Conservation (phyloP, 2,797 vertebrate genomes). For the Chrysocyon brachyurus region DNA sequence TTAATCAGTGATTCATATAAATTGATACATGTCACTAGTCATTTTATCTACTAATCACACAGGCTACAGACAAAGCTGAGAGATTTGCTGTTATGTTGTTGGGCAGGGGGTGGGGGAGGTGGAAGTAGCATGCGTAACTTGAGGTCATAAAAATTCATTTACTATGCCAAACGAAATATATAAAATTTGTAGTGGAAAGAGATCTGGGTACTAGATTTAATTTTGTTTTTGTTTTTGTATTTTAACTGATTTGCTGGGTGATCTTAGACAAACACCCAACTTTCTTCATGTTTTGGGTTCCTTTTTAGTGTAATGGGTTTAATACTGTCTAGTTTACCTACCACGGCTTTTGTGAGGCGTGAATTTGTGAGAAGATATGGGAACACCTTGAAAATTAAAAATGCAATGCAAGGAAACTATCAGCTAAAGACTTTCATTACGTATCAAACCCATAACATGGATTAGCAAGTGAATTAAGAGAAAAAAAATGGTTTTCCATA, state of each 20-base stretch:
- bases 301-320: neutral
- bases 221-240: neutral
- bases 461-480: slow-evolving; percentile 6
- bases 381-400: slow-evolving; percentile 6
- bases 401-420: neutral
- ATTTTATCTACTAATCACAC: neutral
- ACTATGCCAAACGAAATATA: neutral
- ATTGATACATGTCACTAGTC: neutral
- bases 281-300: neutral
- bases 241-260: neutral
- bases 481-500: neutral
- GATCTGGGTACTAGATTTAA: neutral
- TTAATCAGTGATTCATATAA: neutral
- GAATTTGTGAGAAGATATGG: neutral
- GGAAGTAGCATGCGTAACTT: neutral
- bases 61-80: neutral
- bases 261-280: neutral
- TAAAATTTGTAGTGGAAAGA: neutral
- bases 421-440: neutral
- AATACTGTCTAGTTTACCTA: neutral
- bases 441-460: neutral
- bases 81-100: neutral
- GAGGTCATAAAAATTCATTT: neutral
- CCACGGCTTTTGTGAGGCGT: neutral
- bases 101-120: neutral